Evolutionary conservation across 2,113 vertebrate genomes (phyloP).

Genomic region (Dasypus novemcinctus): DNA sequence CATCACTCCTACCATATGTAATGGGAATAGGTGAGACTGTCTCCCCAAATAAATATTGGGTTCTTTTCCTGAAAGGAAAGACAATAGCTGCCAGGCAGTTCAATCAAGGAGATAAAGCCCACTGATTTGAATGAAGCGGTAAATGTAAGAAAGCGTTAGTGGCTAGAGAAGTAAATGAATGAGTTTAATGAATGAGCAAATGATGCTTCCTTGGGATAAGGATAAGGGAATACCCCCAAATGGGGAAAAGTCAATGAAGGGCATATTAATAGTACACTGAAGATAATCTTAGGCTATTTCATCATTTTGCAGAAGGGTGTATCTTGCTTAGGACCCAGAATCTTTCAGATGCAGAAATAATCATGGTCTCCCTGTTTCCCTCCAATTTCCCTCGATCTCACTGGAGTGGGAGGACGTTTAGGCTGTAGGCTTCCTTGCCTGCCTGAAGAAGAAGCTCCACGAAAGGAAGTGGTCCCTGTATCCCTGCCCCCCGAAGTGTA

Average conservation of each 20-base stretch:
- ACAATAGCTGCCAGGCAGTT: not conserved
- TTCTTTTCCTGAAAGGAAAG: not conserved
- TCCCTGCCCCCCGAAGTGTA: not conserved
- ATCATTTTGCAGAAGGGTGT: not conserved
- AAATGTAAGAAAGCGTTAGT: not conserved
- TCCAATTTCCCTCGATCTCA: not conserved
- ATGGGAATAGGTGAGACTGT: not conserved
- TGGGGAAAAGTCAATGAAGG: not conserved
- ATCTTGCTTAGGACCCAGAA: not conserved
- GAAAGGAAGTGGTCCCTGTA: not conserved
- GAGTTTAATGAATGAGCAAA: not conserved
- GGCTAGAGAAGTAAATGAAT: not conserved
- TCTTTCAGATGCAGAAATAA: not conserved
- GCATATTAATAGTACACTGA: not conserved
- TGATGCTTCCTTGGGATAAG: not conserved
- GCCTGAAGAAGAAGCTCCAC: not conserved
- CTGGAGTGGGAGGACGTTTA: not conserved
- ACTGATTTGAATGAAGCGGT: not conserved
- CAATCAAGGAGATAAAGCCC: not conserved
- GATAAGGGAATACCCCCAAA: not conserved
- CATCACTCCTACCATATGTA: not conserved
- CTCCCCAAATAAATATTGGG: not conserved
- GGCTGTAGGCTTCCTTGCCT: not conserved
- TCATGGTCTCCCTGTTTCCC: fast-evolving
- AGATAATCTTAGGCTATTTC: not conserved